Conservation (phyloP, 2,113 vertebrate species). For the Etia nguti region DNA sequence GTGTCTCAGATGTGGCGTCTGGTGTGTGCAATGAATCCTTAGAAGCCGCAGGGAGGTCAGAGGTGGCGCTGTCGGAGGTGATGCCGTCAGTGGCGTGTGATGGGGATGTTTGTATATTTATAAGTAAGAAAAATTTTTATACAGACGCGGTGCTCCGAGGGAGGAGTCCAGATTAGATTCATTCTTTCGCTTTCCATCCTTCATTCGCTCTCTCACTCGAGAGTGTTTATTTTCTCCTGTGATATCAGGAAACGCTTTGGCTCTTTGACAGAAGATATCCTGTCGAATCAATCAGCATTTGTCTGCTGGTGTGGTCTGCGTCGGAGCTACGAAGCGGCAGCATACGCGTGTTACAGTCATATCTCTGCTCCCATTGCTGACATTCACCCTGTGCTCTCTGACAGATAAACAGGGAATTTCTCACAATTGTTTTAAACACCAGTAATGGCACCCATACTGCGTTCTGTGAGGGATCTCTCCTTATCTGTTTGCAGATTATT, state of each 20-base stretch:
- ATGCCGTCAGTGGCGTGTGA: neutral
- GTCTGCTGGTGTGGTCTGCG: constrained; percentile 42
- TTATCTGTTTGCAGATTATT: neutral
- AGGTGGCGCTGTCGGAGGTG: constrained; percentile 47
- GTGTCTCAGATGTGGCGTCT: constrained; percentile 33
- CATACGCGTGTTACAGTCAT: constrained; percentile 26
- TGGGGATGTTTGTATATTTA: neutral
- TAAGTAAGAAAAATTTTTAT: constrained; percentile 2
- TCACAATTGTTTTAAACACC: neutral
- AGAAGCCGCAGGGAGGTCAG: constrained; percentile 38
- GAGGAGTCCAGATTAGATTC: constrained; percentile 6
- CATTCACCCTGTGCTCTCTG: constrained; percentile 10
- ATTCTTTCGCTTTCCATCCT: constrained; percentile 15
- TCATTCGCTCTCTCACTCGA: constrained; percentile 32
- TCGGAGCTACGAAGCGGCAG: neutral
- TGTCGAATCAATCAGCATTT: constrained; percentile 26
- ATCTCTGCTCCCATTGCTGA: constrained; percentile 45
- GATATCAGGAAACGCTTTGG: constrained; percentile 41
- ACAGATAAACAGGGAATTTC: constrained; percentile 47
- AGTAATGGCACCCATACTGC: neutral
- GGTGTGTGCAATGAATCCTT: constrained; percentile 57
- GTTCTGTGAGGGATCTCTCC: neutral
- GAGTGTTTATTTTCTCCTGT: constrained; percentile 46
- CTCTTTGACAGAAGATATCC: constrained; percentile 18
- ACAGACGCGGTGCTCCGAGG: neutral